phyloP scores from a whole-genome alignment of 2,113 vertebrate species.

The Callithrix jacchus region DNA sequence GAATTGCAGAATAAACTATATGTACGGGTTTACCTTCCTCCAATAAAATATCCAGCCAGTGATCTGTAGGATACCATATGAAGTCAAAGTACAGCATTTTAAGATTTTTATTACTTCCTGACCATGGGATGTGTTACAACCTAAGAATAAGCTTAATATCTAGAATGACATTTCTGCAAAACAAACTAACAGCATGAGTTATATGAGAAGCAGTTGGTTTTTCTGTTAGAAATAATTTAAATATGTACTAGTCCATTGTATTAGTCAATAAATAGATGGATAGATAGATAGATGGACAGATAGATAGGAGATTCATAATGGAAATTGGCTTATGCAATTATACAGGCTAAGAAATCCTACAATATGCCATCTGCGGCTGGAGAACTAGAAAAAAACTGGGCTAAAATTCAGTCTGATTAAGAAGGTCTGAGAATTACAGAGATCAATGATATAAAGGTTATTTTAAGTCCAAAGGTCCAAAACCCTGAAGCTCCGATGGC shows the following conservation, averaged over 20 bases:
- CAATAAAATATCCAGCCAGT: not conserved
- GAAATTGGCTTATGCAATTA: not conserved
- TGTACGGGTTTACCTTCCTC: not conserved
- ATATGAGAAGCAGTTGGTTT: not conserved
- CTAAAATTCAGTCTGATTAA: not conserved
- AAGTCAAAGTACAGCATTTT: not conserved
- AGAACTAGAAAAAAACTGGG: not conserved
- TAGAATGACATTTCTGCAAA: conserved; percentile 39
- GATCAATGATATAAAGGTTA: not conserved
- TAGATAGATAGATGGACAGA: too few relatives aligned
- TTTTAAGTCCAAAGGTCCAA: not conserved
- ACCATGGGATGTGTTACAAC: not conserved
- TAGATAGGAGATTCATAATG: not conserved
- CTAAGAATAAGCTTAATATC: not conserved
- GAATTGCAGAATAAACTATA: not conserved
- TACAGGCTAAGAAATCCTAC: too few relatives aligned
- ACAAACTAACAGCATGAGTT: not conserved
- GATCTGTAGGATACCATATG: not conserved
- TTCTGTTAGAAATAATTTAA: not conserved
- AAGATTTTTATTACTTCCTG: not conserved
- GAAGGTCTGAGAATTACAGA: not conserved
- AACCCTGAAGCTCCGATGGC: not conserved
- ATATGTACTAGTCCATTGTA: not conserved
- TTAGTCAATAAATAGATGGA: not conserved
- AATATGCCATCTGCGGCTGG: not conserved